These are phyloP conservation scores for Phalanger gymnotis DNA, from an alignment of 2,797 vertebrate genomes.

Conservation along the genomic window DNA sequence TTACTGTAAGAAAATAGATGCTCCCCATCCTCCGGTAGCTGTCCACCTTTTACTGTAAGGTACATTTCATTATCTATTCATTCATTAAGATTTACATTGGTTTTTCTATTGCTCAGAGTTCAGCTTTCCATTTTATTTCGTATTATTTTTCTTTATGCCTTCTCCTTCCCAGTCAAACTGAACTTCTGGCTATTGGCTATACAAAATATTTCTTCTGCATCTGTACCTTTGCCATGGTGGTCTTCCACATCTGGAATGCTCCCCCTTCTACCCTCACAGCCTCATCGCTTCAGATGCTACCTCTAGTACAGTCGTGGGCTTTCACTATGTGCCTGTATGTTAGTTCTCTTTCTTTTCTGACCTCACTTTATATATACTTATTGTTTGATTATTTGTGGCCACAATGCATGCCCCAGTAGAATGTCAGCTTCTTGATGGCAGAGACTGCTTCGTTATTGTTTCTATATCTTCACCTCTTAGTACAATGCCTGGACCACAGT, in stretches of 20 bases:
- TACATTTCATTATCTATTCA: neutral
- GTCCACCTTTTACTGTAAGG: neutral
- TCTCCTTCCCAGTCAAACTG: neutral
- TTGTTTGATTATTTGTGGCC: neutral
- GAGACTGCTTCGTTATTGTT: neutral
- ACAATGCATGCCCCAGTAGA: neutral
- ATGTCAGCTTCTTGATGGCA: neutral
- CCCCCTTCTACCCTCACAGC: neutral
- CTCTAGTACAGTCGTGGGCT: neutral
- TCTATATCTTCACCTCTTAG: neutral
- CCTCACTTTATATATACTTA: neutral
- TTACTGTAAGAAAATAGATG: neutral
- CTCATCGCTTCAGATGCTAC: neutral
- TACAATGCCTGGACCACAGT: neutral
- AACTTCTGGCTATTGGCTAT: neutral
- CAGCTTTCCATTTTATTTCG: neutral
- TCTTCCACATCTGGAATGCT: neutral
- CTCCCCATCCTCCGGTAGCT: too few relatives aligned
- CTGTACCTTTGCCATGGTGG: neutral
- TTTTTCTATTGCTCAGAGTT: neutral
- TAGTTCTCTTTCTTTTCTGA: neutral
- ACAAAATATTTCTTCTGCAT: neutral
- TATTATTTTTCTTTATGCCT: neutral
- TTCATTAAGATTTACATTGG: neutral
- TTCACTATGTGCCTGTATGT: neutral